phyloP scores from a whole-genome alignment of 2,113 vertebrate species.

The Labeo rohita region DNA sequence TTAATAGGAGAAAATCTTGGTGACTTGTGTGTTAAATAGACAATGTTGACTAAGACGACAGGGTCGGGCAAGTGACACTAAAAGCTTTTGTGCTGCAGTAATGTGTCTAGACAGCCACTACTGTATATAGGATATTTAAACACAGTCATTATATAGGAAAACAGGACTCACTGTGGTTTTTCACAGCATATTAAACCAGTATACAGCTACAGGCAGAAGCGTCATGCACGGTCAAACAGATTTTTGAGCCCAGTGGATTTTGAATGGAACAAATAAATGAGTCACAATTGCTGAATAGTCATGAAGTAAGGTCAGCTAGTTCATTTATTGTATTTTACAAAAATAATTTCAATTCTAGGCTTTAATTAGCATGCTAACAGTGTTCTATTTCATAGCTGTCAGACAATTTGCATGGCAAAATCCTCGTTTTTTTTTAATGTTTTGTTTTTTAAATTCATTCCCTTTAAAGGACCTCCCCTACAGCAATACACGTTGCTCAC shows the following conservation, averaged over 20 bases:
- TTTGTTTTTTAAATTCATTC: background rate
- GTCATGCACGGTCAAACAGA: background rate
- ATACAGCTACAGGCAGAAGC: background rate
- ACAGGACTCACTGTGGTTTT: background rate
- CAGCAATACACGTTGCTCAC: background rate
- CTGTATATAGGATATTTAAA: background rate
- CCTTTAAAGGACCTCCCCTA: background rate
- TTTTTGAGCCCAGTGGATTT: background rate
- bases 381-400: background rate
- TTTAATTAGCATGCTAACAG: background rate
- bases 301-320: background rate
- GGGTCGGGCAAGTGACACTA: background rate
- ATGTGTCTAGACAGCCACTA: background rate
- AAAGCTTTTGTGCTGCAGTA: slow-evolving; percentile 12
- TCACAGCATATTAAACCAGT: background rate
- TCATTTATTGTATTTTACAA: background rate
- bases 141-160: slow-evolving; percentile 4
- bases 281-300: background rate
- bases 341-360: background rate
- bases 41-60: slow-evolving; percentile 12
- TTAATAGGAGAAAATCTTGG: background rate
- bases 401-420: background rate
- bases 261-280: background rate
- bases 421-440: background rate
- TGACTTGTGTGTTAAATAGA: slow-evolving; percentile 20